Evolutionary conservation across 2,888 invertebrate species (phyloP), one percentile per base, ranked within the genome.

Genomic region (Melanophora roralis): DNA sequence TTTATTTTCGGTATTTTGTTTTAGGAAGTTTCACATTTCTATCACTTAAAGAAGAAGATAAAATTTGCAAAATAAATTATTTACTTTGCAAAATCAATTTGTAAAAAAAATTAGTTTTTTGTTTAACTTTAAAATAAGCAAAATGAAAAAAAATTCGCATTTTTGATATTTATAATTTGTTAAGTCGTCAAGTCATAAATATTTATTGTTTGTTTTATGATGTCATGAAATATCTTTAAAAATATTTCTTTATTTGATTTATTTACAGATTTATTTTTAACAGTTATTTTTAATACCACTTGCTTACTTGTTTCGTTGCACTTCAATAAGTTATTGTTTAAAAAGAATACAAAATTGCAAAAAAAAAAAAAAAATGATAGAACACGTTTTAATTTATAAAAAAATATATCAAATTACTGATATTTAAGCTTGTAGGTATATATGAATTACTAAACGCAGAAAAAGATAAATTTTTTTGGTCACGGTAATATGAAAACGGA

Each of bases 141-240:
- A 34, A 34, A 16, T 53, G 21, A 12, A 43, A 40, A 11, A 4
- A 32, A 23, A 23, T 14, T 36, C 32, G 47, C 27, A 59, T 59
- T 43, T n/a, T n/a, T n/a, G n/a, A n/a, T n/a, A n/a, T n/a, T n/a
- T n/a, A n/a, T n/a, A n/a, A n/a, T n/a, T 27, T 27, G 3, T 27
- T 60, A 59, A 57, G 32, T 19, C 38, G 11, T 49, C 43, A 76
- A 71, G 16, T 60, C 21, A 76, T 59, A 43, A 40, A 32, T 40
- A 57, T 69, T 27, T 47, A 53, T 40, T 69, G 51, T 3, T 14
- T 53, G 11, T 62, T 51, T 71, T 14, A 62, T 71, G 79, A 80
- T 76, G 79, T 80, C 79, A 80, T 68, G 34, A 55, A 49, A 62
- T 60, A 47, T 16, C 60, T 32, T 69, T 57, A 36, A 65, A 40